Evolutionary conservation across 1,140 invertebrate species (phyloP).

Genomic region (Brachionus manjavacas): DNA sequence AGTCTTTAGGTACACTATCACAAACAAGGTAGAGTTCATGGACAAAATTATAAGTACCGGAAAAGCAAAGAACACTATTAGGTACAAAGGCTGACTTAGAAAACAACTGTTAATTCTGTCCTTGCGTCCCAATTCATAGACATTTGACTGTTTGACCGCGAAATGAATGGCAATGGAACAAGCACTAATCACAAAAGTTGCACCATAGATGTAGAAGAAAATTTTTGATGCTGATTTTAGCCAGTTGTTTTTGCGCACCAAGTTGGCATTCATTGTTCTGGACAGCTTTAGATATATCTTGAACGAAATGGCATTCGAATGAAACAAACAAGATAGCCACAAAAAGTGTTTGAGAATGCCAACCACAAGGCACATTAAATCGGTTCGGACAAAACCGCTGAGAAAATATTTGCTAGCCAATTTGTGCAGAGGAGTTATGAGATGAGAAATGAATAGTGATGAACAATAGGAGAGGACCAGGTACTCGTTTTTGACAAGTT

Average conservation of each 20-base stretch:
- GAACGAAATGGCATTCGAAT: slow-evolving; percentile 29
- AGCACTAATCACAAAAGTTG: not conserved
- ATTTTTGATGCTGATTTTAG: not conserved
- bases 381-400: not conserved
- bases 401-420: not conserved
- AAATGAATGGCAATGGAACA: slow-evolving; percentile 8
- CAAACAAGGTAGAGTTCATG: slow-evolving; percentile 8
- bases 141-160: not conserved
- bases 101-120: slow-evolving; percentile 36
- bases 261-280: not conserved
- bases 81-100: slow-evolving; percentile 22
- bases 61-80: slow-evolving; percentile 35
- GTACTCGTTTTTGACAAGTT: slow-evolving; percentile 29
- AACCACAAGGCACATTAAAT: not conserved
- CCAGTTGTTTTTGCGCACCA: not conserved
- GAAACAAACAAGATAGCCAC: slow-evolving; percentile 14
- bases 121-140: not conserved
- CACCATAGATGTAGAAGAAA: slow-evolving; percentile 17
- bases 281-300: slow-evolving; percentile 35
- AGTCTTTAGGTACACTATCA: not conserved
- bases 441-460: not conserved
- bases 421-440: not conserved
- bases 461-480: slow-evolving; percentile 8
- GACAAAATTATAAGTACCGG: slow-evolving; percentile 17
- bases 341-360: slow-evolving; percentile 7